phyloP scores from a whole-genome alignment of 2,797 vertebrate genomes.

The Gallinago solitaria region DNA sequence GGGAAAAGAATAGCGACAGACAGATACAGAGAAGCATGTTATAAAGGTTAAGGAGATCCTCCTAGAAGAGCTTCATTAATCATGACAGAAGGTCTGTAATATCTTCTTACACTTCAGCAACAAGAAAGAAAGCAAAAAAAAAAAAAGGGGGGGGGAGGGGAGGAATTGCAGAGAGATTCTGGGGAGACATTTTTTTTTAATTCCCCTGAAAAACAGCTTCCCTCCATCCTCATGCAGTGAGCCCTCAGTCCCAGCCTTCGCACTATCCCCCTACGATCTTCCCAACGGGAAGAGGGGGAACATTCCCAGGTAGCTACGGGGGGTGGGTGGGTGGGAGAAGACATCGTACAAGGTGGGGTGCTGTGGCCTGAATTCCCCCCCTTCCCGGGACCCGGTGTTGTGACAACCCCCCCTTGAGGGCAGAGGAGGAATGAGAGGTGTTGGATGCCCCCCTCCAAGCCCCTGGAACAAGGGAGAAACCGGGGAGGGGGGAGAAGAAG shows the following conservation, averaged over 20 bases:
- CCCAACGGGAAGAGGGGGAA: not conserved
- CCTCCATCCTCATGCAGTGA: not conserved
- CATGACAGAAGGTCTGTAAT: slow-evolving; percentile 29
- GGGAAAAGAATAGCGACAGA: slow-evolving; percentile 36
- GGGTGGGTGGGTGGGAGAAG: not conserved
- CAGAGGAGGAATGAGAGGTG: slow-evolving; percentile 46
- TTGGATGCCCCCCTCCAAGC: slow-evolving; percentile 43
- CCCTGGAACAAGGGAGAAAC: slow-evolving; percentile 27
- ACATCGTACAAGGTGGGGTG: slow-evolving; percentile 40
- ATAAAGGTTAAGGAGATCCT: slow-evolving; percentile 44
- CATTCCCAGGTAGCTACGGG: not conserved
- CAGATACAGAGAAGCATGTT: slow-evolving; percentile 16
- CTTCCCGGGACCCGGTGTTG: slow-evolving; percentile 38
- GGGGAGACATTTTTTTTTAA: slow-evolving; percentile 31
- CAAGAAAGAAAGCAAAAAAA: not conserved
- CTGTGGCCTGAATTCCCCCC: slow-evolving; percentile 45
- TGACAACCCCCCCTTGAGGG: slow-evolving; percentile 66
- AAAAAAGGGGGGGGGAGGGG: not conserved
- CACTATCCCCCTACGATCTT: not conserved
- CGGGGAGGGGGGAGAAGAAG: not conserved
- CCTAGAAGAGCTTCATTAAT: slow-evolving; percentile 43
- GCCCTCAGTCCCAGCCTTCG: not conserved
- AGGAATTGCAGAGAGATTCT: slow-evolving; percentile 43
- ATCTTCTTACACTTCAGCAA: slow-evolving; percentile 51
- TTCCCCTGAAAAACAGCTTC: slow-evolving; percentile 34